phyloP scores from a whole-genome alignment of 2,113 vertebrate genomes.

The Silurus asotus region DNA sequence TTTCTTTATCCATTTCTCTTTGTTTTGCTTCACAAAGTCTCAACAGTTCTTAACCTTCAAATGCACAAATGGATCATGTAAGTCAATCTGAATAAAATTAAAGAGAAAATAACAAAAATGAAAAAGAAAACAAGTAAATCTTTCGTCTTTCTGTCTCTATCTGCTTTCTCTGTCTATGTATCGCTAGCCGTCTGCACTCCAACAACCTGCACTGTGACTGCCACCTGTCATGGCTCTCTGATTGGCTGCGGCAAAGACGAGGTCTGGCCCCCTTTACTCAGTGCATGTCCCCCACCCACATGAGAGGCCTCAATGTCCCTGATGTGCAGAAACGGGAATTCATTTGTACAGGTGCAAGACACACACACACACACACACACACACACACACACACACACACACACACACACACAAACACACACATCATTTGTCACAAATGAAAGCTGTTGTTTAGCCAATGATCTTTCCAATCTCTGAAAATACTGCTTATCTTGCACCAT shows the following conservation, averaged over 20 bases:
- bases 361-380: slow-evolving; percentile 35
- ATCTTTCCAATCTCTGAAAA: slow-evolving; percentile 15
- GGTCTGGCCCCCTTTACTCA: slow-evolving; percentile 95
- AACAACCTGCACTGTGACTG: slow-evolving; percentile 97
- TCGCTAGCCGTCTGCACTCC: slow-evolving; percentile 89
- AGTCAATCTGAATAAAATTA: background rate
- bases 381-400: slow-evolving; percentile 20
- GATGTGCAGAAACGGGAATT: slow-evolving; percentile 98
- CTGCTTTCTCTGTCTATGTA: slow-evolving; percentile 29
- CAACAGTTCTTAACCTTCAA: background rate
- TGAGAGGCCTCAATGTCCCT: slow-evolving; percentile 92
- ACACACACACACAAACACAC: no score
- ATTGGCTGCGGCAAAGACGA: slow-evolving; percentile 91
- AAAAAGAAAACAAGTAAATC: background rate
- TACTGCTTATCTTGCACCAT: slow-evolving; percentile 39
- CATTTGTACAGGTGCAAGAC: slow-evolving; percentile 83
- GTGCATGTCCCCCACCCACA: slow-evolving; percentile 91
- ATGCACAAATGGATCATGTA: background rate
- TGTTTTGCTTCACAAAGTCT: background rate
- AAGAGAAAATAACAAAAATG: background rate
- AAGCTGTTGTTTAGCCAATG: slow-evolving; percentile 16
- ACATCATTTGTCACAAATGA: slow-evolving; percentile 7
- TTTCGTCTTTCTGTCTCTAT: slow-evolving; percentile 16
- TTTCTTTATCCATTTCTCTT: background rate
- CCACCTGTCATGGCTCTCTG: slow-evolving; percentile 96